Evolutionary conservation across 2,888 invertebrate species (phyloP).

Genomic region (Ommatoiulus sabulosus): DNA sequence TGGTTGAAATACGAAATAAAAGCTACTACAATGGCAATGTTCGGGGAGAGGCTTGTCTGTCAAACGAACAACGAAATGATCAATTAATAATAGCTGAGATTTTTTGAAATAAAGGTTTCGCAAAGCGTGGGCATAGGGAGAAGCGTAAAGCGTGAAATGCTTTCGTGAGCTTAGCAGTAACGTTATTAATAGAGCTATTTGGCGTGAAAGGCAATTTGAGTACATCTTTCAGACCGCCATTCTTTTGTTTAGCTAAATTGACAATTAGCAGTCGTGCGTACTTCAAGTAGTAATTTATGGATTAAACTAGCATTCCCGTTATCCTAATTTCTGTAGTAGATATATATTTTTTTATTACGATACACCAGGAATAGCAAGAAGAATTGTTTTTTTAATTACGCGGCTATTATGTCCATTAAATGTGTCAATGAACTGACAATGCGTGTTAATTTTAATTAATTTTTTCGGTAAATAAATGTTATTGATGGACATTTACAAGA

Average conservation of each 20-base stretch:
- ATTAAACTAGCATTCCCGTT: no score
- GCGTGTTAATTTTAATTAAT: no score
- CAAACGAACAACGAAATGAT: constrained; percentile 40
- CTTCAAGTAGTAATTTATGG: no score
- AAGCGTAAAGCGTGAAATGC: background rate
- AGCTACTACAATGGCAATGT: constrained; percentile 30
- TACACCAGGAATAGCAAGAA: background rate
- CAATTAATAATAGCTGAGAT: constrained; percentile 28
- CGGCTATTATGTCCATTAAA: background rate
- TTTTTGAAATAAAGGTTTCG: background rate
- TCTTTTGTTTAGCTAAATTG: background rate
- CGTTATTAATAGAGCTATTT: background rate
- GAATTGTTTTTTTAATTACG: background rate
- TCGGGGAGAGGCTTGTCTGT: constrained; percentile 15
- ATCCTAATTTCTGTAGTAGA: no score
- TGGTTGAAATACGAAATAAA: constrained; percentile 23
- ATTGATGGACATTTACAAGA: no score
- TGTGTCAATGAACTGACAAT: no score
- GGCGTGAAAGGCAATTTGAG: background rate
- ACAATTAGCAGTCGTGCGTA: background rate
- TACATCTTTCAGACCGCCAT: background rate
- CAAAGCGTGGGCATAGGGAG: background rate
- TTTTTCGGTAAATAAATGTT: no score
- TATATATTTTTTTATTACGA: no score
- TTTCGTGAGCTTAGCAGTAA: background rate